Conservation (phyloP, 1,140 invertebrate genomes). For the Phthorimaea operculella region DNA sequence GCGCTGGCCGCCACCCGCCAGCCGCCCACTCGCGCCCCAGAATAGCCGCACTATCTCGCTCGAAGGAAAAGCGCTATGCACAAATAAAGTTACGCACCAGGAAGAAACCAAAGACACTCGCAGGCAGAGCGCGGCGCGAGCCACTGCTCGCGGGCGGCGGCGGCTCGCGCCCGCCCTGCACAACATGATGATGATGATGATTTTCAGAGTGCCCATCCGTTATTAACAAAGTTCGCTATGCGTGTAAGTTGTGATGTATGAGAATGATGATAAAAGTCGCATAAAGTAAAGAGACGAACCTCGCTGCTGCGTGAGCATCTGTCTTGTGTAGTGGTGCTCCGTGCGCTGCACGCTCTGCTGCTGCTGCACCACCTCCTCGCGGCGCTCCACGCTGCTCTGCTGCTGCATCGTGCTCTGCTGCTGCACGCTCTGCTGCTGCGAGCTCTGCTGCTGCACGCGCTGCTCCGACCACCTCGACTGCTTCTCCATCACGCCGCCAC, state of each 20-base stretch:
- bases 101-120: conserved; percentile 49
- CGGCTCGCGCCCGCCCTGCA: neutral
- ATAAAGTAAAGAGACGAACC: conserved; percentile 67
- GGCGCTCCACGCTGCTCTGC: conserved; percentile 71
- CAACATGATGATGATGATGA: conserved; percentile 6
- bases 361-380: conserved; percentile 68
- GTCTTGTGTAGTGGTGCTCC: conserved; percentile 68
- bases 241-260: neutral
- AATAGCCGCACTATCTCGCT: conserved; percentile 56
- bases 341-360: conserved; percentile 74
- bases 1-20: conserved; percentile 13
- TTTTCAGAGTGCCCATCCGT: neutral
- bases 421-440: conserved; percentile 69
- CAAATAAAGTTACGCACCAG: conserved; percentile 51
- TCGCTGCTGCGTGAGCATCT: conserved; percentile 82
- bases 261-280: conserved; percentile 1
- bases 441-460: conserved; percentile 70
- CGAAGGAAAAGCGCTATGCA: conserved; percentile 54
- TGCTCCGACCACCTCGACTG: conserved; percentile 69
- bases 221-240: conserved; percentile 6
- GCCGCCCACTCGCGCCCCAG: conserved; percentile 48
- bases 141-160: conserved; percentile 13
- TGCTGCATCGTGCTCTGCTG: conserved; percentile 69
- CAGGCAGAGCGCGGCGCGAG: conserved; percentile 24
- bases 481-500: conserved; percentile 49